Base-by-base conservation (phyloP, 2,113 vertebrate genomes). In the Chionodraco myersi region DNA sequence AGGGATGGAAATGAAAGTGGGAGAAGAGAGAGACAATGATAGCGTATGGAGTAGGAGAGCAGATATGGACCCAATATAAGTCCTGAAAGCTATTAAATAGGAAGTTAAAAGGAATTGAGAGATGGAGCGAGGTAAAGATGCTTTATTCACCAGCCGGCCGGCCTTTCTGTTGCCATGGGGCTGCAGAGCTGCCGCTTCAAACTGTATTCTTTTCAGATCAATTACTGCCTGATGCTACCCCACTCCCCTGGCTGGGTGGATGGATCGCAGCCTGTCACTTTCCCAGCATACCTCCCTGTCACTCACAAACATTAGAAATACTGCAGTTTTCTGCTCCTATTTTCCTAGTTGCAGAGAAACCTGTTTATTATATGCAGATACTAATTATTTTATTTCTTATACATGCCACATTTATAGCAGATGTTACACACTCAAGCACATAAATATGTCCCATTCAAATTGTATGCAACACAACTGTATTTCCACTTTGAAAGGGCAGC, bases 201-300 rank as follows among this genome's bases (percentile, higher is more conserved):
- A 72, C 77, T 49, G 60, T 67, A 68, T 85, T 88, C 64, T 81
- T 85, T 81, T 88, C 79, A 76, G 79, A 75, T 63, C 70, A 82
- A 84, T 91, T 81, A 82, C 75, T 18, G 36, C 77, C 60, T 45
- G 70, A 70, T 74, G 62, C 64, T 66, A 78, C 30, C 34, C 15
- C 4, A 4, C 58, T 51, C 54, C 47, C 21, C 56, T 49, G 51
- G 1, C 15, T 18, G 36, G 18, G 34, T 45, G 60, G n/a, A 34
- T 49, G 62, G 66, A 83, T 53, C 66, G 34, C 13, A 44, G 72
- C 44, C 52, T 56, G 88, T 59, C 75, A 72, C 66, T 47, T 52
- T 12, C 34, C 59, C 44, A 61, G 54, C 61, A 13, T 23, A 23
- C 26, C 41, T 53, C 45, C 36, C 47, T 68, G 74, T 77, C 74